Percentiles rank a stretch among this genome's conserved stretches.
Conservation (phyloP, 2,113 vertebrate genomes). For the Hiodon tergisus region DNA sequence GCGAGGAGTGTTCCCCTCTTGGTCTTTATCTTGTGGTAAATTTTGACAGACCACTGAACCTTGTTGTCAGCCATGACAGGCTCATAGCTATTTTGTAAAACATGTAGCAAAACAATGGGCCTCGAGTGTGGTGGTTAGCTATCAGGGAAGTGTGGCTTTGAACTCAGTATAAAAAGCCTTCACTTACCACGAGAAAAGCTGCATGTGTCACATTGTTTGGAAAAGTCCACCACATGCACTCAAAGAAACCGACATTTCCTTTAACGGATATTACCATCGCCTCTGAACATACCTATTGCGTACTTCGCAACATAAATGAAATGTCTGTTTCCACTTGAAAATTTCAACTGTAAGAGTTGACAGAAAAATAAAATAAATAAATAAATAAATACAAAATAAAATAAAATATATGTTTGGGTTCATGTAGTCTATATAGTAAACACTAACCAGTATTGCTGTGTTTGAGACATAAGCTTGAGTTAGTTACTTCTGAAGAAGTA, state of each 20-base stretch:
- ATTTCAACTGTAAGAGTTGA: too few relatives aligned
- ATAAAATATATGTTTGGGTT: too few relatives aligned
- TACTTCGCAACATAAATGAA: too few relatives aligned
- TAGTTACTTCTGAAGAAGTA: too few relatives aligned
- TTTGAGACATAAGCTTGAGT: too few relatives aligned
- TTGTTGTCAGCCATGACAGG: constrained; percentile 76
- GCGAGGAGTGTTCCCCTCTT: constrained; percentile 70
- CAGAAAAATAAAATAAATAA: too few relatives aligned
- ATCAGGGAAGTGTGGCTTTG: constrained; percentile 48
- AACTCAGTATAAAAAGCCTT: constrained; percentile 19
- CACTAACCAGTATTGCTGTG: too few relatives aligned
- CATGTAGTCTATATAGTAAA: too few relatives aligned
- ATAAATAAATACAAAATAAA: too few relatives aligned
- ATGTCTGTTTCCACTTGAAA: too few relatives aligned
- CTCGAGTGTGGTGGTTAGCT: constrained; percentile 55
- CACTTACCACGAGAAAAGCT: constrained; percentile 29
- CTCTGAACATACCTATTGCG: too few relatives aligned
- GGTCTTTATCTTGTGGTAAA: constrained; percentile 82
- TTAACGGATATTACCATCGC: too few relatives aligned
- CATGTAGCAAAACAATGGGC: constrained; percentile 54
- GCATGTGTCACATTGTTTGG: neutral
- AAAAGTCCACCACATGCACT: neutral
- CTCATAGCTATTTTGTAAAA: constrained; percentile 72
- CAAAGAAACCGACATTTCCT: neutral
- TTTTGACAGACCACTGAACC: constrained; percentile 90